Evolutionary conservation across 1,140 invertebrate genomes (phyloP).

Genomic region (Oryzaephilus surinamensis): DNA sequence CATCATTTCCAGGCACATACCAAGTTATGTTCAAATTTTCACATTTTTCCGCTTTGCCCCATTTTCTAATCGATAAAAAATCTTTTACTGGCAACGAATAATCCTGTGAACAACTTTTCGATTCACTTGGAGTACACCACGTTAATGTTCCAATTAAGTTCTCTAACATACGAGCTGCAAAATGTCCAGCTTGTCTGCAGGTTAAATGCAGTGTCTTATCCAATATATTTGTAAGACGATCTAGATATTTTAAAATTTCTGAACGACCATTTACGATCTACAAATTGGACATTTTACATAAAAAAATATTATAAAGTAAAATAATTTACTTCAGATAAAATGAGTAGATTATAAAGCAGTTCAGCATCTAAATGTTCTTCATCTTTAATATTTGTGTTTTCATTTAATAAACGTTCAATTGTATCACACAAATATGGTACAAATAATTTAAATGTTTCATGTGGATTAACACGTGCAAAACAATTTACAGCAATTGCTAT

Average conservation of each 20-base stretch:
- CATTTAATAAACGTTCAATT: constrained; percentile 44
- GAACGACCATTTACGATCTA: constrained; percentile 29
- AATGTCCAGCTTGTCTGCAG: constrained; percentile 41
- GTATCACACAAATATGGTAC: constrained; percentile 58
- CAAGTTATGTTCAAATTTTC: constrained; percentile 59
- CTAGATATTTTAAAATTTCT: constrained; percentile 42
- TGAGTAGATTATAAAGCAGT: constrained; percentile 64
- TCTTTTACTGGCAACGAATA: constrained; percentile 54
- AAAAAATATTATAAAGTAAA: constrained; percentile 1
- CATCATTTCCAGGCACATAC: constrained; percentile 62
- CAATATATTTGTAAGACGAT: constrained; percentile 41
- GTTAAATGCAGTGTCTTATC: constrained; percentile 43
- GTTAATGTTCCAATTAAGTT: constrained; percentile 47
- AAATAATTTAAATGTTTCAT: constrained; percentile 57
- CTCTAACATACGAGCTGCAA: constrained; percentile 38
- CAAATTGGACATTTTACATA: constrained; percentile 5
- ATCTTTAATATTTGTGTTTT: constrained; percentile 46
- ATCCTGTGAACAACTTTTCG: constrained; percentile 47
- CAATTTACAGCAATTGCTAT: constrained; percentile 49
- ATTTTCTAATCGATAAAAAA: constrained; percentile 71
- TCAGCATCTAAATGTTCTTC: constrained; percentile 72
- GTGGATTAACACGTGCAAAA: constrained; percentile 58
- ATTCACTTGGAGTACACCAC: constrained; percentile 51
- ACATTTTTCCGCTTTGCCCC: constrained; percentile 62
- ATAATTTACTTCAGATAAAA: constrained; percentile 55